Base-by-base conservation (phyloP, 2,888 invertebrate species). In the Meloe dianella region DNA sequence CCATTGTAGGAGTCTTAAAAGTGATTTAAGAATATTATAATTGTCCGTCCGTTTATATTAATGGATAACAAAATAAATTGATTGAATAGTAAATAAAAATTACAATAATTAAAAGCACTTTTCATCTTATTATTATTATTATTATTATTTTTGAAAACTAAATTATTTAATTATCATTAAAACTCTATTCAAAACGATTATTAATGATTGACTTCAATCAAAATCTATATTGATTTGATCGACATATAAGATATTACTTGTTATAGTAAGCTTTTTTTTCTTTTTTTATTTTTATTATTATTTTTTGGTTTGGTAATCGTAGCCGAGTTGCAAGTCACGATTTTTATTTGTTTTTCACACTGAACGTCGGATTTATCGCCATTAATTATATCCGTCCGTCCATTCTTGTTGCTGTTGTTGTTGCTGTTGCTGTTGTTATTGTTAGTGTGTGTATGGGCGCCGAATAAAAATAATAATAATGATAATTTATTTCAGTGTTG, bases 261-360 rank as follows among this genome's bases (percentile, higher is more conserved):
- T 41, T 41, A 17, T 7, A 32, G 8, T 14, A 17, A 14, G 3
- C 32, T 24, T 32, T 14, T 58, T 32, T n/a, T 32, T 58, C 17
- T 58, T 30, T 17, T 58, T 56, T 29, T 30, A n/a, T 57, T 59
- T 61, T 65, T 64, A 57, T 64, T 64, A 64, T 67, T 64, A 51
- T 57, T 9, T 22, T 22, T 20, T 22, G 22, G 51, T 51, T 51
- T 51, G 51, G 51, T 51, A 51, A 67, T 70, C 68, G 69, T 69
- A 70, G 71, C 70, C 70, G 71, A 67, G 71, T 72, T 73, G 75
- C 75, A 74, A 73, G 78, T 78, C 78, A 78, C 78, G 78, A 75
- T 75, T 78, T 76, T 77, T 76, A 78, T 78, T 78, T 77, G 76
- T 77, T 77, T 76, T 76, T 76, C 75, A 76, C 75, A 72, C 67